These are phyloP conservation scores for Stomatorhinus ivindoensis DNA, from an alignment of 2,113 vertebrate genomes.

Conservation along the genomic window DNA sequence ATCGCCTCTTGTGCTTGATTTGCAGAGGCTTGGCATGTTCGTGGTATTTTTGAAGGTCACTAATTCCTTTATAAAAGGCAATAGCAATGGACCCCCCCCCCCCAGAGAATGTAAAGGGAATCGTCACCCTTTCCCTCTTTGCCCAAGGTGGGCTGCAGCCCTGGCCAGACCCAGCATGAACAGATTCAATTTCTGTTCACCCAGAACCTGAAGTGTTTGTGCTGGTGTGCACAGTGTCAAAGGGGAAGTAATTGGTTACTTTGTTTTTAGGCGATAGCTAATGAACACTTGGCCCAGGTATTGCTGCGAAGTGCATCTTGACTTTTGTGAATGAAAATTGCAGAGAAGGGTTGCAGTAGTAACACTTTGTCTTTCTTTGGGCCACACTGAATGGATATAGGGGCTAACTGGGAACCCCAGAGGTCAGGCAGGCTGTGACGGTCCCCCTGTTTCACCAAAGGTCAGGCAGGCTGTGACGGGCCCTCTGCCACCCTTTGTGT, in stretches of 20 bases:
- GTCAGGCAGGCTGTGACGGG: neutral
- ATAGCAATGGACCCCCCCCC: neutral
- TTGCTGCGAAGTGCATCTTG: neutral
- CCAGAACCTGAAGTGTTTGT: neutral
- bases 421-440: too few species aligned
- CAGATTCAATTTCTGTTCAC: neutral
- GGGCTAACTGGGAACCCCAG: neutral
- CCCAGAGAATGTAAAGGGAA: too few species aligned
- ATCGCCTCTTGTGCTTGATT: neutral
- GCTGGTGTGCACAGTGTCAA: neutral
- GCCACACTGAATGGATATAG: neutral
- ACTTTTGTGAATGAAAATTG: neutral
- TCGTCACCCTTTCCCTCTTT: accelerated
- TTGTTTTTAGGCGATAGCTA: neutral
- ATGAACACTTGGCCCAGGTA: neutral
- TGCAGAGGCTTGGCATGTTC: neutral
- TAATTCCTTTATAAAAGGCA: neutral
- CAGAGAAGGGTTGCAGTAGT: neutral
- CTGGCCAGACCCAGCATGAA: neutral
- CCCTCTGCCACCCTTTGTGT: neutral
- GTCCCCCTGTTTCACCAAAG: neutral
- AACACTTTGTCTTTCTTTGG: neutral
- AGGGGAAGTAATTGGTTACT: neutral
- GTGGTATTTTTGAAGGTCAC: neutral
- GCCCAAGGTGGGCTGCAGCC: neutral